phyloP scores from a whole-genome alignment of 2,888 invertebrate genomes.

The Diarsia rubi region DNA sequence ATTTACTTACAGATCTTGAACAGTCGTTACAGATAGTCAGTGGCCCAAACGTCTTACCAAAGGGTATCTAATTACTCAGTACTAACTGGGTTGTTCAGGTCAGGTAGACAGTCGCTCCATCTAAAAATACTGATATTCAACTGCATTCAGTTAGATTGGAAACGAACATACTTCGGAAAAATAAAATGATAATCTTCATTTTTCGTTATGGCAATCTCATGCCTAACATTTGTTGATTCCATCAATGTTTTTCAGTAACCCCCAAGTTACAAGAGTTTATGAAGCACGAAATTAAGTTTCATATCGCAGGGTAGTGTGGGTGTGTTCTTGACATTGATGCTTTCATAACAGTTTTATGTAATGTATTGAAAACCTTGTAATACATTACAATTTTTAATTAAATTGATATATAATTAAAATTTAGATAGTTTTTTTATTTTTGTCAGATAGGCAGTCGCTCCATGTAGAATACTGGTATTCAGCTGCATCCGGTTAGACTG shows the following conservation, averaged over 20 bases:
- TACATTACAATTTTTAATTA: slow-evolving; percentile 26
- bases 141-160: no score
- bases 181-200: neutral
- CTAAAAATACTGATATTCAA: no score
- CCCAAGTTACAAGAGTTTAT: neutral
- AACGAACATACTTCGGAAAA: no score
- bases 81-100: no score
- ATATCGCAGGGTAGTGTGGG: neutral
- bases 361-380: slow-evolving; percentile 9
- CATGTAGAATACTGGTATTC: no score
- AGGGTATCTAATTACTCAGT: no score
- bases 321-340: slow-evolving; percentile 42
- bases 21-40: no score
- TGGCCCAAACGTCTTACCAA: no score
- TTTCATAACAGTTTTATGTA: slow-evolving; percentile 28
- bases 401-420: slow-evolving; percentile 17
- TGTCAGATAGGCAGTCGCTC: no score
- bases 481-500: no score
- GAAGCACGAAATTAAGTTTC: neutral
- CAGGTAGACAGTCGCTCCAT: no score
- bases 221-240: neutral
- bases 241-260: neutral
- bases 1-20: no score
- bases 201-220: neutral
- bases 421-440: neutral